Base-by-base conservation (phyloP, 92 coral and sea anemone genomes). In the Meandrina meandrites region DNA sequence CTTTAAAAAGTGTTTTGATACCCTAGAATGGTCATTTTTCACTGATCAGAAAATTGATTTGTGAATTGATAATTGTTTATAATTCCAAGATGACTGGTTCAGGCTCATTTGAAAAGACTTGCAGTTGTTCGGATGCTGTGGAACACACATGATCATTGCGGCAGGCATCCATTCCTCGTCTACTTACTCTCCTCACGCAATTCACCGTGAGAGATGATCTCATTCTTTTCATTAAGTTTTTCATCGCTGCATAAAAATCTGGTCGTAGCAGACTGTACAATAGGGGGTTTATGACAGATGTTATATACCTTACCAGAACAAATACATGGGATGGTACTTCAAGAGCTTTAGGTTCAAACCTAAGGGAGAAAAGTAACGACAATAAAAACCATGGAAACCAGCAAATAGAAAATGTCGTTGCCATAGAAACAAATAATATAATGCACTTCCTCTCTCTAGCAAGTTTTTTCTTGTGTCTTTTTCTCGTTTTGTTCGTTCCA, bases 341-440 rank as follows among this genome's bases (percentile, higher is more conserved):
- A 15, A 90, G 40, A 54, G 76, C 37, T 53, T 32, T 4, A 31
- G 42, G 30, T n/a, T 68, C 35, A 31, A 37, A 36, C 1, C 30
- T 35, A 0, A 76, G 62, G 15, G 71, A 21, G 42, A 3, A 10
- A 11, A 90, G 87, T 14, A 51, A 62, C 50, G 40, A 31, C 22
- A 84, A 48, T 21, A 77, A 57, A 71, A 79, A 90, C 90, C 86
- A 90, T 53, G 92, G 92, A 18, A 78, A 30, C 92, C 92, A 90
- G 79, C 92, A 90, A 28, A 54, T 77, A 3, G 90, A 87, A 66
- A 86, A 86, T 5, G 86, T n/a, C 62, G 28, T 75, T 14, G 92
- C 92, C 92, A 90, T 90, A 18, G 87, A 30, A 42, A 84, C 90
- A 90, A 90, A 90, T 40, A 86, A 53, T 22, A 60, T 30, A 76